Percentiles rank a stretch among this genome's conserved stretches.
phyloP scores from a whole-genome alignment of 2,113 vertebrate genomes.

The Eira barbara region DNA sequence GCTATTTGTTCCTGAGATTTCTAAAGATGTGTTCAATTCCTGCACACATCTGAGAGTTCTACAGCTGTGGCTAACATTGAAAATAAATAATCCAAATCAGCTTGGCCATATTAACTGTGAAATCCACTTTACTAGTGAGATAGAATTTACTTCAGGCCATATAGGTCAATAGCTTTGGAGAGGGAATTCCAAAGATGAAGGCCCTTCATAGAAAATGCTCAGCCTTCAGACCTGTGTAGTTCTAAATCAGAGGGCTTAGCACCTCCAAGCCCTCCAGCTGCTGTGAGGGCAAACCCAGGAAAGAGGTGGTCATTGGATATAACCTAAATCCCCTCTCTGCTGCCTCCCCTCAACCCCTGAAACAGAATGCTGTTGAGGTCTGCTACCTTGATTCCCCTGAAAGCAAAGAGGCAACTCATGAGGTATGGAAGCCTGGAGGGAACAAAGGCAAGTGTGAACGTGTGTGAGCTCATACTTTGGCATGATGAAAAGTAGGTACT shows the following conservation, averaged over 20 bases:
- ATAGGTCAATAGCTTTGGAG: constrained; percentile 73
- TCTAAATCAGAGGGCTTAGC: constrained; percentile 77
- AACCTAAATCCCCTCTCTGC: constrained; percentile 68
- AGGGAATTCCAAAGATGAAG: constrained; percentile 79
- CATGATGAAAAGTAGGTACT: constrained; percentile 80
- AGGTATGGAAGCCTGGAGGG: constrained; percentile 74
- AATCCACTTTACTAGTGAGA: constrained; percentile 72
- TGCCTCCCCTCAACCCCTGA: constrained; percentile 69
- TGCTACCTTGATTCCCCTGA: constrained; percentile 74
- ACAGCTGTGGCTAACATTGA: constrained; percentile 39
- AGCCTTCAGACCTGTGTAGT: constrained; percentile 75
- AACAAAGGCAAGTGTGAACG: constrained; percentile 74
- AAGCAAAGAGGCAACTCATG: constrained; percentile 77
- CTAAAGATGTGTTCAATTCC: constrained; percentile 45
- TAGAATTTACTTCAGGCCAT: constrained; percentile 74
- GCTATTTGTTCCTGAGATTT: constrained; percentile 54
- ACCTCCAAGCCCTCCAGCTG: constrained; percentile 75
- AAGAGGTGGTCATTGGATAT: constrained; percentile 70
- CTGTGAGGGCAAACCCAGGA: constrained; percentile 74
- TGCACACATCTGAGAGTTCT: constrained; percentile 38
- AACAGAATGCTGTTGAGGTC: constrained; percentile 72
- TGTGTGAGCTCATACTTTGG: constrained; percentile 77
- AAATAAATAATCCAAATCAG: constrained; percentile 75
- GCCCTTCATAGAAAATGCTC: constrained; percentile 71
- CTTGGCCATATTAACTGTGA: constrained; percentile 67